Base-by-base conservation (phyloP, 2,888 invertebrate genomes). In the Alviniconcha strummeri region DNA sequence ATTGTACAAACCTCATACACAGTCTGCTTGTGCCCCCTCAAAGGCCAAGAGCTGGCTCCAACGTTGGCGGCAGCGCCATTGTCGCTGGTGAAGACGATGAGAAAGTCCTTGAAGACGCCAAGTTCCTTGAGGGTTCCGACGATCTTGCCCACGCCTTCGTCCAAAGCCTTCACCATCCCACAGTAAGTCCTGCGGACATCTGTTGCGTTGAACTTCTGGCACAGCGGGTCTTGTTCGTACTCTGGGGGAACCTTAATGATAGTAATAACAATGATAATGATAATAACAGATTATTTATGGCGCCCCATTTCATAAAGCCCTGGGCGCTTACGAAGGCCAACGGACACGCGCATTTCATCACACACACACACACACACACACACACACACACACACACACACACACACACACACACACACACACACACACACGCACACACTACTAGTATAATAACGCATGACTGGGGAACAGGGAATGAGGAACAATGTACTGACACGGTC, bases 131-230 rank as follows among this genome's bases (percentile, higher is more conserved):
- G 57, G 36, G 60, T 60, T 5, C 15, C 2, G 3, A 19, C 19
- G 60, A 77, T 60, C 0, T 60, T 19, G 11, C 77, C 77, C 15
- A 77, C 13, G 36, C 77, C 36, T 19, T 77, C 77, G n/a, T 77
- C 77, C 57, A 77, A 19, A 9, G 77, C 77, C 6, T 57, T 60
- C 77, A 77, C 77, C 77, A 77, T 77, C 13, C 77, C 77, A 11
- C 77, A 77, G 15, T 19, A 57, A 11, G 7, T 77, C 13, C 60
- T 57, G 1, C 77, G 77, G 60, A 9, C 17, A 0, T 52, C 54
- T 6, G 36, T 72, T 13, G 52, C 72, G 15, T 72, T 36, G 13
- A 72, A 4, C 9, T 72, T 7, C 7, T 52, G 36, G 11, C 72
- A 72, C 9, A 52, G 9, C 9, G 72, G 9, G 52, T 52, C 11